phyloP scores from a whole-genome alignment of 1,140 invertebrate species.

The Atopsyche davidsoni region DNA sequence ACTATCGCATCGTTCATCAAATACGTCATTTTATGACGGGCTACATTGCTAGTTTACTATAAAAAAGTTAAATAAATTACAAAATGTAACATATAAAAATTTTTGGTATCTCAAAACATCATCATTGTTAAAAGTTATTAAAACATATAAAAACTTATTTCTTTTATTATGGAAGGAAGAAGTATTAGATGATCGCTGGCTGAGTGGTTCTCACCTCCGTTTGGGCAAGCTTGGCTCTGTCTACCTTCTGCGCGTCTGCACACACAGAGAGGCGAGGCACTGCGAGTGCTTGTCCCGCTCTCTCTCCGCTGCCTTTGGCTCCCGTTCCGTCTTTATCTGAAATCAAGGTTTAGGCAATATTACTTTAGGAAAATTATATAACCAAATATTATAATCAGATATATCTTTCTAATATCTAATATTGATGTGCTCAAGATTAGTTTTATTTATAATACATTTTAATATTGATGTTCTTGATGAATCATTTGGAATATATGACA shows the following conservation, averaged over 20 bases:
- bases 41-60: too few species aligned
- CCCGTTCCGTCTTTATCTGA: constrained; percentile 71
- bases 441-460: too few species aligned
- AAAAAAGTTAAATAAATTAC: too few species aligned
- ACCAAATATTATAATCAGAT: not conserved
- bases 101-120: too few species aligned
- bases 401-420: not conserved
- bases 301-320: constrained; percentile 73
- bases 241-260: constrained; percentile 89
- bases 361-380: not conserved
- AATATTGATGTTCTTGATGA: too few species aligned
- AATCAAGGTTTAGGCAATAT: constrained; percentile 11
- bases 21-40: too few species aligned
- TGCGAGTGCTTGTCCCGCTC: constrained; percentile 61
- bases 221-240: constrained; percentile 82
- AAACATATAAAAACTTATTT: too few species aligned
- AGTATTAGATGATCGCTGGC: too few species aligned
- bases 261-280: constrained; percentile 86
- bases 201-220: constrained; percentile 66
- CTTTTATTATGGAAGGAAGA: too few species aligned
- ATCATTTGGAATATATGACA: too few species aligned
- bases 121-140: too few species aligned
- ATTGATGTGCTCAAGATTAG: not conserved
- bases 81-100: constrained; percentile 4
- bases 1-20: too few species aligned